Conservation (phyloP, 2,797 vertebrate genomes). For the Ataeniobius toweri region DNA sequence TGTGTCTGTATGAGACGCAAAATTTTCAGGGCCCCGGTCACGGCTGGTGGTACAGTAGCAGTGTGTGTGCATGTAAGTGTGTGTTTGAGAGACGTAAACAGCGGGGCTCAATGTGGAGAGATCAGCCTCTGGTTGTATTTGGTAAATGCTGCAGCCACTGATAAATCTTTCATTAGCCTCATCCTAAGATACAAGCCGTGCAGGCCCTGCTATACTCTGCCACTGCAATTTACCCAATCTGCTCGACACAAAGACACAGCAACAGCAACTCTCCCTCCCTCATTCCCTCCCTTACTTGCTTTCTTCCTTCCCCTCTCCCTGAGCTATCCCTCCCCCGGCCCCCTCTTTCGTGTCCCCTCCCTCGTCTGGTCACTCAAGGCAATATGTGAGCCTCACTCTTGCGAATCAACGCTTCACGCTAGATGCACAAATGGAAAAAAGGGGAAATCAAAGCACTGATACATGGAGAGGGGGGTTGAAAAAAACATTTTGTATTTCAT, state of each 20-base stretch:
- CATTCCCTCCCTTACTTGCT: slow-evolving; percentile 34
- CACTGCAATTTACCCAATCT: slow-evolving; percentile 82
- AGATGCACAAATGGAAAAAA: slow-evolving; percentile 79
- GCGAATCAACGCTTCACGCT: slow-evolving; percentile 81
- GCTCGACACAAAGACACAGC: slow-evolving; percentile 82
- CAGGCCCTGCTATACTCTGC: slow-evolving; percentile 79
- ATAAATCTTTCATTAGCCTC: slow-evolving; percentile 90
- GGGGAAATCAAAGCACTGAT: slow-evolving; percentile 79
- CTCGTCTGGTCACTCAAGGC: slow-evolving; percentile 83
- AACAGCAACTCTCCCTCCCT: slow-evolving; percentile 65
- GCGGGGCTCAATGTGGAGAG: slow-evolving; percentile 79
- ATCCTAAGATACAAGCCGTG: slow-evolving; percentile 82
- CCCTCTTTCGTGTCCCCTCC: slow-evolving; percentile 49
- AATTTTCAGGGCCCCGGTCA: slow-evolving; percentile 78
- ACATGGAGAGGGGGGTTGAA: slow-evolving; percentile 68
- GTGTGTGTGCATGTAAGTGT: slow-evolving; percentile 61
- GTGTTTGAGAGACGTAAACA: slow-evolving; percentile 75
- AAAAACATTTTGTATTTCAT: slow-evolving; percentile 80
- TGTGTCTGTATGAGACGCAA: slow-evolving; percentile 76
- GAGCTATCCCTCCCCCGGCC: slow-evolving; percentile 51
- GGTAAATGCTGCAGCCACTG: slow-evolving; percentile 85
- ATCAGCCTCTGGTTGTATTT: slow-evolving; percentile 87
- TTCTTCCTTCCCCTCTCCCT: slow-evolving; percentile 56
- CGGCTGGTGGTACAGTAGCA: slow-evolving; percentile 72
- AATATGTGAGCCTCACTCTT: slow-evolving; percentile 84